phyloP scores from a whole-genome alignment of 2,888 invertebrate genomes.

The Thereva nobilitata region DNA sequence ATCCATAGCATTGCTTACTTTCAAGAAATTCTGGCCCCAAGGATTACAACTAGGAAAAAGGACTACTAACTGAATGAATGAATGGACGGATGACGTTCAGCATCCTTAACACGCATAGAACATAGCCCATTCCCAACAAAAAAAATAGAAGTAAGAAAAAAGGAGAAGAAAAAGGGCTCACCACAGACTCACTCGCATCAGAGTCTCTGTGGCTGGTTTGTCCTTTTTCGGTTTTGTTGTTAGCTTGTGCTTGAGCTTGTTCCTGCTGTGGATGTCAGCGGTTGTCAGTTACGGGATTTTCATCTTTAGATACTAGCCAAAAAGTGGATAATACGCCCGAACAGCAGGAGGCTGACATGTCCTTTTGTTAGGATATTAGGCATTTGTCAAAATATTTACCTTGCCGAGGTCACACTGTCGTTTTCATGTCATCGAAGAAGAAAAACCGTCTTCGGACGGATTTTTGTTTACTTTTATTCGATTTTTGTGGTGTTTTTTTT shows the following conservation, averaged over 20 bases:
- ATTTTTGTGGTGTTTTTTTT: too few relatives aligned
- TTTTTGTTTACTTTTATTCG: neutral
- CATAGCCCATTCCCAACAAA: too few relatives aligned
- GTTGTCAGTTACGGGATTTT: neutral
- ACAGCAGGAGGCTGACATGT: conserved; percentile 44
- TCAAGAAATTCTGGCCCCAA: too few relatives aligned
- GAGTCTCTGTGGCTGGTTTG: neutral
- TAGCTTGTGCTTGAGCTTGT: neutral
- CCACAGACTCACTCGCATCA: too few relatives aligned
- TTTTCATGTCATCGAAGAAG: conserved; percentile 16
- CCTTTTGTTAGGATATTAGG: conserved; percentile 45
- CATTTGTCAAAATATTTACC: conserved; percentile 48
- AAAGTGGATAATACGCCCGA: conserved; percentile 28
- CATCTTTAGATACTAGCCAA: conserved; percentile 5
- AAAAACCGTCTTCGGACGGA: conserved; percentile 16
- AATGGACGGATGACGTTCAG: too few relatives aligned
- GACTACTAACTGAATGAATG: too few relatives aligned
- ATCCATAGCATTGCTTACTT: too few relatives aligned
- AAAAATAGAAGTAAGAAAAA: neutral
- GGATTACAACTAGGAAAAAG: too few relatives aligned
- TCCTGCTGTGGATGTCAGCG: conserved; percentile 23
- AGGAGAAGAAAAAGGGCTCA: neutral
- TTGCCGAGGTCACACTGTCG: conserved; percentile 44
- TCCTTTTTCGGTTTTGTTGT: conserved; percentile 18
- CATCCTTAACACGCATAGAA: too few relatives aligned